Evolutionary conservation across 2,113 vertebrate genomes (phyloP).

Genomic region (Heterotilapia buettikoferi): DNA sequence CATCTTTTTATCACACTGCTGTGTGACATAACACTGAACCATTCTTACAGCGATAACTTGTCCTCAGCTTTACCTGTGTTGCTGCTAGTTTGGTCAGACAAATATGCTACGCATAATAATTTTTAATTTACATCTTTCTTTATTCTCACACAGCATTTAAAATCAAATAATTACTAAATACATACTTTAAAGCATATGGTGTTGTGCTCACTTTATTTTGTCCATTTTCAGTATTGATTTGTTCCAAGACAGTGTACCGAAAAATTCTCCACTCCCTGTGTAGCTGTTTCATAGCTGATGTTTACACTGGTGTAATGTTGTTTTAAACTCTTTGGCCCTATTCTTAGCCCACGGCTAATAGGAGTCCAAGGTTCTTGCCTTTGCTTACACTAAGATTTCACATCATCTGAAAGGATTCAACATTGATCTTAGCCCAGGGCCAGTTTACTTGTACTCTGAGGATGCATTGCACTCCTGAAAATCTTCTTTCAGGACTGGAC

Average conservation of each 20-base stretch:
- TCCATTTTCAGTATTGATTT: neutral
- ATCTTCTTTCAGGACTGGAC: neutral
- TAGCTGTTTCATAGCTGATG: neutral
- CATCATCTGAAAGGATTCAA: slow-evolving; percentile 28
- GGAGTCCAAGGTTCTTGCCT: neutral
- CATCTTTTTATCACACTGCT: neutral
- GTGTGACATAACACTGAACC: neutral
- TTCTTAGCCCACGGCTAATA: slow-evolving; percentile 4
- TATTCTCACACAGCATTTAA: neutral
- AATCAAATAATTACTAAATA: neutral
- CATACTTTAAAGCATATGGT: neutral
- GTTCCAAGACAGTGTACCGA: neutral
- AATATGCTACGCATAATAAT: neutral
- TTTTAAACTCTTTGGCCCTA: slow-evolving; percentile 3
- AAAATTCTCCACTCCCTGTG: neutral
- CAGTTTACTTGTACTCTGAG: neutral
- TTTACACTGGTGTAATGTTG: neutral
- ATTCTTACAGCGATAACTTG: neutral
- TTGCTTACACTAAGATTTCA: slow-evolving; percentile 5
- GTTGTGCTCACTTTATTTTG: neutral
- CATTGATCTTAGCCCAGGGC: slow-evolving; percentile 36
- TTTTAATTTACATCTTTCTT: neutral
- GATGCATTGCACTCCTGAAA: neutral
- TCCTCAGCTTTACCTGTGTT: neutral
- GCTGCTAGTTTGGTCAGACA: neutral